phyloP scores from a whole-genome alignment of 2,797 vertebrate genomes.

The Spondyliosoma cantharus region DNA sequence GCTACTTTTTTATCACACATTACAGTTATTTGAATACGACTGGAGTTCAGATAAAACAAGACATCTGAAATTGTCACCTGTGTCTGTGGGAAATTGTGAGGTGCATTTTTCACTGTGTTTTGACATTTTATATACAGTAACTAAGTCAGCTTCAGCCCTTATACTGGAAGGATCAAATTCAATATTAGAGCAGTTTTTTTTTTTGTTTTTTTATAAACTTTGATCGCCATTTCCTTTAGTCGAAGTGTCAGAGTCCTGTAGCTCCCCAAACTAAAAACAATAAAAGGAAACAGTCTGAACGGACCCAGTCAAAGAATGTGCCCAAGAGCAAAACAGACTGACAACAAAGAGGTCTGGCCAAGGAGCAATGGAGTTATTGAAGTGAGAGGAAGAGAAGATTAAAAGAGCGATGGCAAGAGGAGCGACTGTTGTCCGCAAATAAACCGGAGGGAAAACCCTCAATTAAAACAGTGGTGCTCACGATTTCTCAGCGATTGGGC shows the following conservation, averaged over 20 bases:
- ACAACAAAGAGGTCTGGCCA: constrained; percentile 6
- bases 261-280: background rate
- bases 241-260: constrained; percentile 5
- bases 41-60: background rate
- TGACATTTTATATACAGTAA: no score
- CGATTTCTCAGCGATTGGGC: constrained; percentile 47
- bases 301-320: constrained; percentile 19
- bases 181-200: constrained; percentile 2
- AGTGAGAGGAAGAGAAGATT: constrained; percentile 24
- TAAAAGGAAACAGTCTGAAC: constrained; percentile 27
- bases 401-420: constrained; percentile 23
- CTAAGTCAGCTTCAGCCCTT: background rate
- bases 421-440: constrained; percentile 33
- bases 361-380: constrained; percentile 35
- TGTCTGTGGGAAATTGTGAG: background rate
- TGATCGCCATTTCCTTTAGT: constrained; percentile 26
- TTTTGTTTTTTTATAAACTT: constrained; percentile 20
- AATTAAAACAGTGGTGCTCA: constrained; percentile 57
- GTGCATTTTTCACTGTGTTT: background rate
- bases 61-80: background rate
- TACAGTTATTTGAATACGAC: background rate
- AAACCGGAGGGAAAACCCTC: constrained; percentile 41
- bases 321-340: constrained; percentile 21
- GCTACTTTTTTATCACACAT: background rate
- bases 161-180: constrained; percentile 5